Percentiles rank a stretch among this genome's conserved stretches.
These are phyloP conservation scores for Drosophila ananassae DNA, from an alignment of 1,140 invertebrate species.

Conservation along the genomic window DNA sequence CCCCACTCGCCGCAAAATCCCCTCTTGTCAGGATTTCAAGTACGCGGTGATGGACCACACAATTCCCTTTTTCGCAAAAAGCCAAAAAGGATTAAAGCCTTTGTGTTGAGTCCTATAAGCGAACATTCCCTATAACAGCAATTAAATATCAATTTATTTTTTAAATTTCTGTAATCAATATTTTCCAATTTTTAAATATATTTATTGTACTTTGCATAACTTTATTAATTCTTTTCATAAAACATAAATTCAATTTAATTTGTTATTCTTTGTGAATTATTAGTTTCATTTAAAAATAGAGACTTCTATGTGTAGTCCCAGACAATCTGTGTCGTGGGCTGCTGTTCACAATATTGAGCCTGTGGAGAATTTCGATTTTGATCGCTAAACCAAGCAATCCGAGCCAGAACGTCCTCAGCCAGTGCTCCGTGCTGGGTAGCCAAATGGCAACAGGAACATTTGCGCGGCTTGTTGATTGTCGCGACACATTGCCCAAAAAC, in stretches of 20 bases:
- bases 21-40: constrained; percentile 5
- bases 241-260: too few species aligned
- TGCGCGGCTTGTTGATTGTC: constrained; percentile 74
- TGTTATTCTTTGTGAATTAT: too few species aligned
- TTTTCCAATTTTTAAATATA: too few species aligned
- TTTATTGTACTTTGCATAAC: too few species aligned
- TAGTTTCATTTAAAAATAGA: neutral
- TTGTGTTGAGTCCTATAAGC: neutral
- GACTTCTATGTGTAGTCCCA: neutral
- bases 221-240: too few species aligned
- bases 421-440: constrained; percentile 23
- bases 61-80: neutral
- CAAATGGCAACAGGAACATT: constrained; percentile 47
- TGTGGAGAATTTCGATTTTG: constrained; percentile 3
- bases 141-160: neutral
- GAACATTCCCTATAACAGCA: too few species aligned
- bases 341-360: too few species aligned
- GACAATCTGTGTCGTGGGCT: neutral
- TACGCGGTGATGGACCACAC: constrained; percentile 17
- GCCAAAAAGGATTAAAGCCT: neutral
- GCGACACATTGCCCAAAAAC: constrained; percentile 79
- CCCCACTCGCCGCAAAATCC: constrained; percentile 19
- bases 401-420: constrained; percentile 1
- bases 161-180: too few species aligned
- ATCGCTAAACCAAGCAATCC: constrained; percentile 7